Evolutionary conservation across 1,140 invertebrate species (phyloP), one percentile per base, ranked within the genome.

Genomic region (Leptestheria dahalacensis): DNA sequence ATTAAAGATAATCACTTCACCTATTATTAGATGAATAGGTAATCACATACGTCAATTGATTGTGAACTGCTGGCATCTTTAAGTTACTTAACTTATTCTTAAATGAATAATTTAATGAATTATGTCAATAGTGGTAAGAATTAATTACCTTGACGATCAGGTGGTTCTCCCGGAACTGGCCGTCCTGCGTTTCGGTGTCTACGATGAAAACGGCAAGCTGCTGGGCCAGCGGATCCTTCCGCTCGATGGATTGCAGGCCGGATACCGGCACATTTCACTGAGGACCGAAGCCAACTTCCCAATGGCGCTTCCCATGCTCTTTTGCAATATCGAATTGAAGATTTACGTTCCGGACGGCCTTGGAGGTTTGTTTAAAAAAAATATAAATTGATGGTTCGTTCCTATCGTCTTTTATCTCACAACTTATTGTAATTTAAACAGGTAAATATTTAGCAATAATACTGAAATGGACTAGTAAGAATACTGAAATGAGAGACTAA

Each of bases 341-440:
- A 99, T 99, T 65, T 99, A 99, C 76, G 94, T 99, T 61, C 97
- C 97, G 55, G 96, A 99, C 77, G 96, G 96, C 59, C 88, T 98
- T 70, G 91, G 94, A 81, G 89, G 89, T 89, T 71, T 70, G 65
- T 65, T 11, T 65, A 88, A 84, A 89, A 51, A 1, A n/a, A n/a
- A n/a, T n/a, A n/a, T n/a, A n/a, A n/a, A n/a, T n/a, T n/a, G n/a
- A n/a, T n/a, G 21, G 21, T 52, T 2, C 21, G 21, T n/a, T 23
- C 20, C 21, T 23, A 12, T 52, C 26, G 21, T 52, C 50, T 21
- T 47, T 47, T 47, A n/a, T n/a, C n/a, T 47, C 46, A 47, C 46
- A n/a, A 47, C 11, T n/a, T n/a, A n/a, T n/a, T n/a, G n/a, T n/a
- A n/a, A n/a, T n/a, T n/a, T n/a, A n/a, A n/a, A n/a, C n/a, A n/a